Evolutionary conservation across 2,888 invertebrate genomes (phyloP).

Genomic region (Orthosia gracilis): DNA sequence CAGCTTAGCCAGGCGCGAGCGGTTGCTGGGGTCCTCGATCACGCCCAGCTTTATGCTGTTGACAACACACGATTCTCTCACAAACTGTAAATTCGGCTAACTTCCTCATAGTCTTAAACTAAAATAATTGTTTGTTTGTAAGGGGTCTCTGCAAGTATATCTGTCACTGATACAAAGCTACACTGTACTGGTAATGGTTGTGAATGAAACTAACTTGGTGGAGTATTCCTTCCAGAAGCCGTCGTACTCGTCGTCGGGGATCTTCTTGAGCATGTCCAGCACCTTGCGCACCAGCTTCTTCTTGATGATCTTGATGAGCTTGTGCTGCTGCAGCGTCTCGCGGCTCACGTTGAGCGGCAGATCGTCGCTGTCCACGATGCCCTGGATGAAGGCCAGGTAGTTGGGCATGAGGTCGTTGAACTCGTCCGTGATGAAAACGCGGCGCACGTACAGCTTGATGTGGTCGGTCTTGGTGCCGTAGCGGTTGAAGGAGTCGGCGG

Average conservation of each 20-base stretch:
- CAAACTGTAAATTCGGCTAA: too few relatives aligned
- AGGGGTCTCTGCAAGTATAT: too few relatives aligned
- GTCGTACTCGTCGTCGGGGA: slow-evolving; percentile 96
- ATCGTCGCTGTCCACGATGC: slow-evolving; percentile 99
- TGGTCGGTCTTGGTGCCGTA: slow-evolving; percentile 98
- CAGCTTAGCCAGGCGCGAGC: slow-evolving; percentile 98
- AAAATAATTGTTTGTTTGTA: too few relatives aligned
- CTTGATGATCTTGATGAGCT: slow-evolving; percentile 99
- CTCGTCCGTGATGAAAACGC: slow-evolving; percentile 99
- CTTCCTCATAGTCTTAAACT: too few relatives aligned
- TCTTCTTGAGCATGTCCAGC: slow-evolving; percentile 99
- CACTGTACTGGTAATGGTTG: too few relatives aligned
- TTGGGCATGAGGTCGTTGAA: slow-evolving; percentile 99
- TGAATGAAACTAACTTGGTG: slow-evolving; percentile 93
- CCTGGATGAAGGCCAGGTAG: slow-evolving; percentile 98
- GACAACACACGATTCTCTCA: not conserved
- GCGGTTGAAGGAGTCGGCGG: slow-evolving; percentile 98
- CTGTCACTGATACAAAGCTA: too few relatives aligned
- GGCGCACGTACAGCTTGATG: slow-evolving; percentile 99
- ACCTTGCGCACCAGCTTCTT: slow-evolving; percentile 99
- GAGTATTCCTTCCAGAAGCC: slow-evolving; percentile 99
- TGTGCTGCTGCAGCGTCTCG: slow-evolving; percentile 99
- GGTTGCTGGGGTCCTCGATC: slow-evolving; percentile 99
- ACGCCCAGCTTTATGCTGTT: slow-evolving; percentile 97
- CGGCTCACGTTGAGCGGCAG: slow-evolving; percentile 99